Base-by-base conservation (phyloP, 2,888 invertebrate genomes). In the Troides aeacus region DNA sequence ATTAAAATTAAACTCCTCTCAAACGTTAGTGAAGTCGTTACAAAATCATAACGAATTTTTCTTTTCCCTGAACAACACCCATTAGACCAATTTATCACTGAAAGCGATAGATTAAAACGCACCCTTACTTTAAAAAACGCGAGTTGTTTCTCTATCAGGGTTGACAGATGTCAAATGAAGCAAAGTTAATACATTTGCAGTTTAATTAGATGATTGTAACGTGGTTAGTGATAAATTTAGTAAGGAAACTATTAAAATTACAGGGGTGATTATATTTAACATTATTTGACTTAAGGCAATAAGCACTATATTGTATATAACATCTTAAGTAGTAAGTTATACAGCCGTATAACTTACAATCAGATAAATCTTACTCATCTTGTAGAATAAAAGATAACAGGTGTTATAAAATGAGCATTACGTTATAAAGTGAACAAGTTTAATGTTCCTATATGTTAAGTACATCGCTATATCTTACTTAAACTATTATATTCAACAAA, bases 21-120 rank as follows among this genome's bases (percentile, higher is more conserved):
- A 60, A 60, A 58, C 61, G 75, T 72, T 74, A 77, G 73, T 82
- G 82, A 85, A 82, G 79, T 78, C 77, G 72, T 79, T 81, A 79
- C 80, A 83, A 83, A 81, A 80, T 53, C 39, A 39, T 66, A 66
- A 66, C 39, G 59, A 78, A 80, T 81, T 80, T 80, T 78, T 79
- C 77, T 79, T 79, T 82, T 81, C 82, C 86, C 82, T 87, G 87
- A 85, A 86, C 85, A 87, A 84, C 85, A 86, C 85, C 88, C 66
- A 70, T 70, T 70, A 66, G 81, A 81, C 81, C 83, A 86, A 87
- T 84, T 89, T 89, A 87, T 90, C 86, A 87, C 85, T 82, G 80
- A 80, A 80, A 80, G 82, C 85, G 79, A 89, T 90, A 90, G 90
- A 90, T 90, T 87, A 87, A 77, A 71, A 74, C 76, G 75, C 85